Evolutionary conservation across 2,888 invertebrate genomes (phyloP), one percentile per base, ranked within the genome.

Genomic region (Coenonympha arcania): DNA sequence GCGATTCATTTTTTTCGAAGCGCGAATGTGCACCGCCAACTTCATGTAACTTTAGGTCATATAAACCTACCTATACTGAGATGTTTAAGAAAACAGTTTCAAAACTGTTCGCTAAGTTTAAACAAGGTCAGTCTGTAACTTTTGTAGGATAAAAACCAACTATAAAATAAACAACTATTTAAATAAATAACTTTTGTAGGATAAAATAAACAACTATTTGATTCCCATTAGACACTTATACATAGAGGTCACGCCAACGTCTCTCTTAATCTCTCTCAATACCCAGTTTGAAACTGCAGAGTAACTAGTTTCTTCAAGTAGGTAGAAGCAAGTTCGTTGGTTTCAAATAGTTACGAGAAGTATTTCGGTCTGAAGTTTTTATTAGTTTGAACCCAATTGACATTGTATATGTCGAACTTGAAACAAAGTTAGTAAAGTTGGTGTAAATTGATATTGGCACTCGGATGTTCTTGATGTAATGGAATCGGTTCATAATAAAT

Each of bases 281-380:
- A 8, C 4, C 26, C 13, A 26, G 33, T 24, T 22, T 8, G 24
- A 33, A 48, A 48, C 18, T 16, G 6, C 19, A 41, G 26, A 13
- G 22, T 34, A 48, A 48, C 34, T 41, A 34, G 19, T 48, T 48
- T 48, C 34, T 34, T 15, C n/a, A 39, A 47, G 46, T 39, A 36
- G 15, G 39, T 24, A 39, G 22, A 4, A 42, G 36, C 41, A 34
- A 28, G 4, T n/a, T 9, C 34, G 36, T 20, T 34, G 24, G 31
- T 8, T 28, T 9, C 39, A 39, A 39, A 47, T 47, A 31, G 46
- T 39, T 39, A 39, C 39, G 11, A 20, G 22, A 15, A 39, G 36
- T 39, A 20, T 43, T 28, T 47, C 31, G 28, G 31, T 30, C 20
- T 39, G 26, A 39, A 39, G 28, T 47, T 47, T 39, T 19, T 31